Base-by-base conservation (phyloP, 2,797 vertebrate genomes). In the Phyllotis vaccarum region DNA sequence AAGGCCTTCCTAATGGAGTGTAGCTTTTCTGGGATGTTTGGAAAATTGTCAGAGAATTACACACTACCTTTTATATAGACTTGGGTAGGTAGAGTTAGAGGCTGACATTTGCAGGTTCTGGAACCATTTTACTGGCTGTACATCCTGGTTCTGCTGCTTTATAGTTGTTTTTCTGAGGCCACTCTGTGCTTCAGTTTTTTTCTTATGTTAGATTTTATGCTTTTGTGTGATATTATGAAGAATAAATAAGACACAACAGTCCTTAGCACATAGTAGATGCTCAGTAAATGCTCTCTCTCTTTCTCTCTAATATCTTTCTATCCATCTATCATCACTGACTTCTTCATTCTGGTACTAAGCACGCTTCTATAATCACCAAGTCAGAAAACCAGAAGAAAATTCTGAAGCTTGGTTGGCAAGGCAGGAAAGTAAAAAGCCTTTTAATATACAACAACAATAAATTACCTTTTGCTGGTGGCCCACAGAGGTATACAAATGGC, bases 131-230 rank as follows among this genome's bases (percentile, higher is more conserved):
- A 49, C 46, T 12, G 79, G 43, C 46, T 81, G 86, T 21, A 1
- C 24, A 66, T 83, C 10, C 40, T 68, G 49, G 24, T 52, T 83
- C 62, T 76, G 43, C 9, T 89, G n/a, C 58, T 93, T 89, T 13
- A 12, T 58, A 88, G 22, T 27, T 40, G 56, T 21, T 9, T 21
- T 9, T 81, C 56, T 37, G 31, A 95, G 90, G 43, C 9, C 24
- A 72, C 56, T 80, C 85, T 37, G 29, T 58, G 66, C n/a, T 79
- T 95, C 43, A 8, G 52, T 95, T 85, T 95, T 95, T 7, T 91
- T 79, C 40, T 9, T 91, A 85, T 88, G 4, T 78, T 40, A 91
- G 76, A 76, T 87, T 22, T 68, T 12, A 37, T 1, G 2, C 29
- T 14, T 19, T 72, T 29, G 8, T 1, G 87, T 54, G 17, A 29